These are phyloP conservation scores for Hybos culiciformis DNA, from an alignment of 2,888 invertebrate genomes.

Conservation along the genomic window DNA sequence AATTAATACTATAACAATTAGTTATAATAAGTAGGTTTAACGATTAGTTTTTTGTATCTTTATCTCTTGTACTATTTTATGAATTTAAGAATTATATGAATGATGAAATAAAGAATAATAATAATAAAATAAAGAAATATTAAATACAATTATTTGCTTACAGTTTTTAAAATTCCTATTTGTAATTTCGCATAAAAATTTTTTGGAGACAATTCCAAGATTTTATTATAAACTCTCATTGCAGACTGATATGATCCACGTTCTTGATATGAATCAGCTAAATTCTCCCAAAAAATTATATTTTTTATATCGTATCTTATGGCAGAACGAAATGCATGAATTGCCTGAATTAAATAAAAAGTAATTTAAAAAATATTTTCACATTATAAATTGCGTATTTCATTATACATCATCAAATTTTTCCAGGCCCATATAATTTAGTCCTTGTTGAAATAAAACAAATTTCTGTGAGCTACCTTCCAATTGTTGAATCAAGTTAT, in stretches of 20 bases:
- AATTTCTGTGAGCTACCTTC: constrained; percentile 47
- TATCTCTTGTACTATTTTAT: too few species aligned
- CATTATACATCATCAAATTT: constrained; percentile 44
- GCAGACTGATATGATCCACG: constrained; percentile 83
- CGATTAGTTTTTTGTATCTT: too few species aligned
- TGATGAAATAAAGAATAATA: too few species aligned
- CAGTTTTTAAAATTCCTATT: constrained; percentile 55
- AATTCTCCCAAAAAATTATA: constrained; percentile 69
- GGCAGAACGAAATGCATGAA: constrained; percentile 59
- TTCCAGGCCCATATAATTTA: constrained; percentile 60
- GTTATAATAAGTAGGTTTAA: too few species aligned
- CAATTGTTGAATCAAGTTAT: constrained; percentile 36
- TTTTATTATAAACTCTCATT: constrained; percentile 72
- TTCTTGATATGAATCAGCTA: constrained; percentile 81
- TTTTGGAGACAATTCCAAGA: constrained; percentile 48
- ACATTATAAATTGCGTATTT: background rate
- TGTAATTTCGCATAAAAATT: constrained; percentile 61
- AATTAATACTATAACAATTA: too few species aligned
- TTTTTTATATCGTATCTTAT: constrained; percentile 54
- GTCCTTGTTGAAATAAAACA: constrained; percentile 72
- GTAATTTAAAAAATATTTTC: background rate
- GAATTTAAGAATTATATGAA: too few species aligned
- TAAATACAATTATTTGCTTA: constrained; percentile 12
- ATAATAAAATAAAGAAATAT: constrained; percentile 1
- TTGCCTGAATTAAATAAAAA: constrained; percentile 38